Percentiles rank a stretch among this genome's conserved stretches.
Conservation (phyloP, 2,113 vertebrate species). For the Clarias macrocephalus region DNA sequence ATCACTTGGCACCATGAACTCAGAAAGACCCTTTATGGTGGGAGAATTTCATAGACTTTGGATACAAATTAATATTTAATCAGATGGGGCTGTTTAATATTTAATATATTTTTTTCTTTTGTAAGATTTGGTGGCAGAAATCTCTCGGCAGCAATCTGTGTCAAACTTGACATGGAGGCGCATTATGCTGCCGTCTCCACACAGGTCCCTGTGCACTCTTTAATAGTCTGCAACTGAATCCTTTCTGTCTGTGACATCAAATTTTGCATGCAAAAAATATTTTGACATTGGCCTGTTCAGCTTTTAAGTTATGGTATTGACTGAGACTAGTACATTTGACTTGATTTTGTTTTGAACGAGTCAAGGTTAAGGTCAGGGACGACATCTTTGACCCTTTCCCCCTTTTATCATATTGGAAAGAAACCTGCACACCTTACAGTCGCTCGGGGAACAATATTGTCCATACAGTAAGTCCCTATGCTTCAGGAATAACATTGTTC, state of each 20-base stretch:
- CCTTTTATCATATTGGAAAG: neutral
- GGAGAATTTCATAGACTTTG: slow-evolving; percentile 55
- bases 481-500: slow-evolving; percentile 44
- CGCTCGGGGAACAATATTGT: slow-evolving; percentile 8
- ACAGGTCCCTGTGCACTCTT: slow-evolving; percentile 59
- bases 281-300: neutral
- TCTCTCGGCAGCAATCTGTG: slow-evolving; percentile 60
- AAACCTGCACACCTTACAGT: neutral
- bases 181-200: slow-evolving; percentile 55
- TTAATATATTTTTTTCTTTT: slow-evolving; percentile 64
- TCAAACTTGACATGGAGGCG: slow-evolving; percentile 60
- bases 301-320: neutral
- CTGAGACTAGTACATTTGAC: neutral
- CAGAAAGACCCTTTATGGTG: slow-evolving; percentile 51
- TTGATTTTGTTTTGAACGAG: no score
- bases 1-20: slow-evolving; percentile 57
- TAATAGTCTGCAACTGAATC: slow-evolving; percentile 19
- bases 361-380: slow-evolving; percentile 14
- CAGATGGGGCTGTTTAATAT: slow-evolving; percentile 69
- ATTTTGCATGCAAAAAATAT: neutral
- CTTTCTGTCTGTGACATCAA: neutral
- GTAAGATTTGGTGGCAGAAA: slow-evolving; percentile 60
- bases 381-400: slow-evolving; percentile 6
- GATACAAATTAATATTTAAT: slow-evolving; percentile 76
- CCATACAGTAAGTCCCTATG: neutral